A percentile compares a stretch with the other conserved stretches of the same genome.
phyloP scores from a whole-genome alignment of 2,797 vertebrate genomes.

The Hemitrygon akajei region DNA sequence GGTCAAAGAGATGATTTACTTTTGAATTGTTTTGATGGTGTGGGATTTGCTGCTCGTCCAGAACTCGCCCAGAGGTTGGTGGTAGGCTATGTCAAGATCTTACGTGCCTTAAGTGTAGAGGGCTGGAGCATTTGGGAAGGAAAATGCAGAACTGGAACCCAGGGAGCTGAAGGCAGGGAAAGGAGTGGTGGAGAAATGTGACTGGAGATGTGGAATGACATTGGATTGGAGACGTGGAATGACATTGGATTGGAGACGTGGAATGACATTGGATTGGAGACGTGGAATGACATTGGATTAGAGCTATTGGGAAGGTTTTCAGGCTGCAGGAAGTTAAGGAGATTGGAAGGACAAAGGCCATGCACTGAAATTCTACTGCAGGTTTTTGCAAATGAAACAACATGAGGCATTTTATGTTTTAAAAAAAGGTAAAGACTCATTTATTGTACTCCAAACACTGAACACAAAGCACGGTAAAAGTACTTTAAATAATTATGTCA shows the following conservation, averaged over 20 bases:
- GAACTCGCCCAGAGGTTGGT: too few species aligned
- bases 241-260: not conserved
- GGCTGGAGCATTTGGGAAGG: not conserved
- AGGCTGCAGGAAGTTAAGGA: not conserved
- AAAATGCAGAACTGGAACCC: not conserved
- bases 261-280: not conserved
- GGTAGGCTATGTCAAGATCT: not conserved
- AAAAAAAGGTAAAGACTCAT: too few species aligned
- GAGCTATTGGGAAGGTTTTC: not conserved
- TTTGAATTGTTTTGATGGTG: too few species aligned
- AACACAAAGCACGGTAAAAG: too few species aligned
- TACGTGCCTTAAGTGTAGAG: not conserved
- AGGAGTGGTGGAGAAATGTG: not conserved
- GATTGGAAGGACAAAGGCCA: not conserved
- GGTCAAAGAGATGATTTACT: not conserved
- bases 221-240: not conserved
- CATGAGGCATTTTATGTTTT: too few species aligned
- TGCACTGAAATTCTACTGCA: not conserved
- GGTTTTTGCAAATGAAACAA: not conserved
- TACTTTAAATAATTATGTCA: too few species aligned
- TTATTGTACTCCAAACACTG: too few species aligned
- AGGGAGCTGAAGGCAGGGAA: not conserved
- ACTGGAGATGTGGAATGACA: not conserved
- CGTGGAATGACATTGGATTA: too few species aligned
- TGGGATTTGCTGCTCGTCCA: too few species aligned